Base-by-base conservation (phyloP, 2,888 invertebrate genomes). In the Drosophila percnosoma region DNA sequence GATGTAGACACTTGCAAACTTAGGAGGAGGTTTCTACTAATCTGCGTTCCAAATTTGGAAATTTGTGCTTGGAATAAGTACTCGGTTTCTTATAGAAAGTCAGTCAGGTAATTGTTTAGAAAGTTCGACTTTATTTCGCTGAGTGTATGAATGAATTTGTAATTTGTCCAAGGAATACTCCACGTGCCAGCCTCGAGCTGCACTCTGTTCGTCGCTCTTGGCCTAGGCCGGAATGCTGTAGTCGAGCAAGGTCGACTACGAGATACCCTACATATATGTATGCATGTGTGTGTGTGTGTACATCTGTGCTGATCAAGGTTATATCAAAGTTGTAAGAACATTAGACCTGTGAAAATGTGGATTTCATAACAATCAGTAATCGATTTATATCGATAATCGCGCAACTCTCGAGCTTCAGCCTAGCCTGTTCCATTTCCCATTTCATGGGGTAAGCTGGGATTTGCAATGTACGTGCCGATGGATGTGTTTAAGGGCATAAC, bases 381-480 rank as follows among this genome's bases (percentile, higher is more conserved):
- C 45, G 45, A 45, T 45, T 45, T 21, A 4, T 45, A 21, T 45
- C 21, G 45, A 21, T n/a, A 10, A 1, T 2, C 40, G 0, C 40
- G 4, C 1, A 38, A 4, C 38, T n/a, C 33, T 4, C 33, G 10
- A 33, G 15, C 21, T 15, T 24, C 4, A 15, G 24, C 45, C 24
- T 8, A 15, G 4, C 45, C 45, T 8, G 45, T 24, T 2, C 45
- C 2, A 24, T 8, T 45, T 21, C 15, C 15, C 15, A 24, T 45
- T 8, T 2, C 4, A 24, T 5, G 21, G 15, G 8, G 21, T 24
- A 13, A 7, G 6, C 13, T 4, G 42, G 21, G 42, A 40, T 51
- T 24, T 15, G 34, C 3, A 38, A 18, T n/a, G 62, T 62, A 66
- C 65, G 65, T 66, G 65, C 52, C 62, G 42, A 24, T 40, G 33